Conservation (phyloP, 2,113 vertebrate species). For the Lepus americanus region DNA sequence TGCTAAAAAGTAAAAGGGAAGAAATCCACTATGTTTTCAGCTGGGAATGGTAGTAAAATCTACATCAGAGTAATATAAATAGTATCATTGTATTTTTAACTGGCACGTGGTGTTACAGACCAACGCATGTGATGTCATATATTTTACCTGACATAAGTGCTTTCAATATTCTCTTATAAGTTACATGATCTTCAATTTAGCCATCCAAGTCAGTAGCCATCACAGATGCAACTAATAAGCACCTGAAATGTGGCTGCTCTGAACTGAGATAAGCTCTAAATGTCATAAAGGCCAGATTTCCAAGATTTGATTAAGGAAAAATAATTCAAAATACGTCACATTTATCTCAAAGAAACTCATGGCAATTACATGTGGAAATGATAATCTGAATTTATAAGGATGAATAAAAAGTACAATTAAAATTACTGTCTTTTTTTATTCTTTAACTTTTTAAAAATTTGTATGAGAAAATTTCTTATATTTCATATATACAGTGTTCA, state of each 20-base stretch:
- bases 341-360: background rate
- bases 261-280: background rate
- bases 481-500: too few species aligned
- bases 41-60: background rate
- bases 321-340: background rate
- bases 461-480: too few species aligned
- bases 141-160: background rate
- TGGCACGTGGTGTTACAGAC: background rate
- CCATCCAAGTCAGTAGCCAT: background rate
- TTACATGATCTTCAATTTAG: background rate
- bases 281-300: background rate
- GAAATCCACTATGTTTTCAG: background rate
- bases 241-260: background rate
- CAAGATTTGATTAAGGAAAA: slow-evolving; percentile 20
- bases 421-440: background rate
- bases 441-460: background rate
- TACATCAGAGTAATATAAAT: background rate
- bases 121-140: background rate
- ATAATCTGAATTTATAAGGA: background rate
- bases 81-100: background rate
- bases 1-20: background rate
- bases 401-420: slow-evolving; percentile 19
- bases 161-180: background rate
- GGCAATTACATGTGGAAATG: background rate
- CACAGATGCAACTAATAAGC: background rate